Conservation (phyloP, 2,797 vertebrate species). For the Poeciliopsis infans region DNA sequence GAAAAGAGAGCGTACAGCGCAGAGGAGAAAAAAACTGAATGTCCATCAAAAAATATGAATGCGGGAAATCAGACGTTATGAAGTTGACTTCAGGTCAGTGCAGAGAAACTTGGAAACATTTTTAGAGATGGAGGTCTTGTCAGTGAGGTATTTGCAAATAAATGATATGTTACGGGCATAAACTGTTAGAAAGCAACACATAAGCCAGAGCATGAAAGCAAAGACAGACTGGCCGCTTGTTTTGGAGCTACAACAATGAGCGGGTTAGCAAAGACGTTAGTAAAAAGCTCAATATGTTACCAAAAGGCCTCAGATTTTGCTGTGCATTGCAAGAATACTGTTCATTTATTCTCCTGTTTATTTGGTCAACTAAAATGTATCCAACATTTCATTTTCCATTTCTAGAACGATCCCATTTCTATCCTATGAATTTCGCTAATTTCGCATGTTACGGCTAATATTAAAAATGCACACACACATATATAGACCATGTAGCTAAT, state of each 20-base stretch:
- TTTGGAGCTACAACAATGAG: constrained; percentile 28
- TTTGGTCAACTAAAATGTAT: constrained; percentile 2
- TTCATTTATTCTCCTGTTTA: background rate
- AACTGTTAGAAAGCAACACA: constrained; percentile 16
- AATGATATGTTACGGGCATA: constrained; percentile 23
- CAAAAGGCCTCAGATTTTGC: constrained; percentile 19
- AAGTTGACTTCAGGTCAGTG: constrained; percentile 6
- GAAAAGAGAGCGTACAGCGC: background rate
- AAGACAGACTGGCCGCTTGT: constrained; percentile 5
- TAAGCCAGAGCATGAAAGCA: constrained; percentile 42
- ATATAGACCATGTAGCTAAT: constrained; percentile 8
- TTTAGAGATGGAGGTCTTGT: constrained; percentile 9
- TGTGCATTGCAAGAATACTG: constrained; percentile 12
- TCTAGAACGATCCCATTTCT: background rate
- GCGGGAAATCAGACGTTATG: constrained; percentile 8
- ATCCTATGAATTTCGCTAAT: background rate
- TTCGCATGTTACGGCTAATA: background rate
- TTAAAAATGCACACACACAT: constrained; percentile 13
- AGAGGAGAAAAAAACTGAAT: constrained; percentile 3
- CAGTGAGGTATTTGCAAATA: constrained; percentile 13
- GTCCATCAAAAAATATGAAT: background rate
- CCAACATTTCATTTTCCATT: background rate
- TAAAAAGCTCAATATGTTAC: constrained; percentile 37
- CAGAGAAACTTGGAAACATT: constrained; percentile 2
- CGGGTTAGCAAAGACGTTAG: constrained; percentile 50